Conservation (phyloP, 2,113 vertebrate species). For the Scophthalmus maximus region DNA sequence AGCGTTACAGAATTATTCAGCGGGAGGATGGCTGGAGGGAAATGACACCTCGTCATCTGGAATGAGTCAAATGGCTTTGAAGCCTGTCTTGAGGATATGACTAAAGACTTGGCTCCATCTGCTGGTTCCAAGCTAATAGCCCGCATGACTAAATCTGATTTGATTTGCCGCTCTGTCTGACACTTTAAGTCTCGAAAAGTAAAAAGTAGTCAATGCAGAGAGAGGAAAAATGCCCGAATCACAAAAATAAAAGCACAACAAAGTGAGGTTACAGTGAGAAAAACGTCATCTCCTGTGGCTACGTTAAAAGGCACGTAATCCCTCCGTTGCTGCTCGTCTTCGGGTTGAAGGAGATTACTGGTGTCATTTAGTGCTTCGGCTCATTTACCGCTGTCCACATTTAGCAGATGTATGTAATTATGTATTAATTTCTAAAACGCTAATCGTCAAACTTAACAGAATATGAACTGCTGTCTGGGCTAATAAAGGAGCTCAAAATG, state of each 20-base stretch:
- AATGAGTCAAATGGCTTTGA: constrained; percentile 59
- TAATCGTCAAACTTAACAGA: constrained; percentile 1
- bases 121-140: constrained; percentile 63
- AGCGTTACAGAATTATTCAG: constrained; percentile 27
- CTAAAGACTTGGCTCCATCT: constrained; percentile 73
- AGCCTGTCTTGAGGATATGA: constrained; percentile 62
- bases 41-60: constrained; percentile 63
- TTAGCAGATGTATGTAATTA: not conserved
- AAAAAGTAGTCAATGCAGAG: constrained; percentile 30
- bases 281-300: not conserved
- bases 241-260: constrained; percentile 2
- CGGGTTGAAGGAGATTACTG: not conserved
- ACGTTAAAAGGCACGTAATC: not conserved
- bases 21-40: constrained; percentile 35
- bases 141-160: constrained; percentile 66
- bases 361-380: not conserved
- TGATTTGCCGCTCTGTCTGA: constrained; percentile 62
- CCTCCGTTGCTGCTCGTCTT: not conserved
- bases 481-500: not conserved
- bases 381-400: not conserved
- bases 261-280: not conserved
- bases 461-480: not conserved
- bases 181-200: constrained; percentile 40
- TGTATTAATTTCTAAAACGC: not conserved
- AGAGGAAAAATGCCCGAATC: not conserved